phyloP scores from a whole-genome alignment of 1,140 invertebrate genomes.

The Gyrodactylus salaris region DNA sequence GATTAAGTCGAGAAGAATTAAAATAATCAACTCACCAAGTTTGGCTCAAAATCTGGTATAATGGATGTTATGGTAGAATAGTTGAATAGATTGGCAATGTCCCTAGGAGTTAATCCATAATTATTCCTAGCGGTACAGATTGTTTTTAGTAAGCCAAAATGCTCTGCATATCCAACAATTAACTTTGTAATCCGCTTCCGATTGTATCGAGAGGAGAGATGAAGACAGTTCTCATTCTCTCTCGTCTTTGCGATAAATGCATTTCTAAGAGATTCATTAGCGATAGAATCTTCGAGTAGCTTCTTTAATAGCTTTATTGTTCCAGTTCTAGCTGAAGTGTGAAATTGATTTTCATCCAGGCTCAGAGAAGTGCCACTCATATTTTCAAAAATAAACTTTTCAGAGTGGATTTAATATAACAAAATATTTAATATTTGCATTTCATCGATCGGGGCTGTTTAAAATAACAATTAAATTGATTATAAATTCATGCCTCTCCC shows the following conservation, averaged over 20 bases:
- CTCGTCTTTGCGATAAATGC: not conserved
- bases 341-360: not conserved
- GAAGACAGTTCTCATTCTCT: not conserved
- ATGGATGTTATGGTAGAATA: not conserved
- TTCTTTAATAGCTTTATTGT: not conserved
- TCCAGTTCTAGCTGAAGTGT: not conserved
- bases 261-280: not conserved
- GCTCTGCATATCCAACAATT: not conserved
- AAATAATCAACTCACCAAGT: not conserved
- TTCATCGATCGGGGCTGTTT: too few species aligned
- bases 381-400: too few species aligned
- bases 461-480: too few species aligned
- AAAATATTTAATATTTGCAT: too few species aligned
- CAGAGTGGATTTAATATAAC: too few species aligned
- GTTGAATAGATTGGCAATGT: not conserved
- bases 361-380: too few species aligned
- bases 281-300: not conserved
- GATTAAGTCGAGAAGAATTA: too few species aligned
- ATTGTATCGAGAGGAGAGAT: not conserved
- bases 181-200: not conserved
- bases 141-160: not conserved
- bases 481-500: not conserved
- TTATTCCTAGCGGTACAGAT: not conserved
- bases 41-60: not conserved
- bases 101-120: not conserved